Evolutionary conservation across 2,888 invertebrate genomes (phyloP), one percentile per base, ranked within the genome.

Genomic region (Abrostola triplasia): DNA sequence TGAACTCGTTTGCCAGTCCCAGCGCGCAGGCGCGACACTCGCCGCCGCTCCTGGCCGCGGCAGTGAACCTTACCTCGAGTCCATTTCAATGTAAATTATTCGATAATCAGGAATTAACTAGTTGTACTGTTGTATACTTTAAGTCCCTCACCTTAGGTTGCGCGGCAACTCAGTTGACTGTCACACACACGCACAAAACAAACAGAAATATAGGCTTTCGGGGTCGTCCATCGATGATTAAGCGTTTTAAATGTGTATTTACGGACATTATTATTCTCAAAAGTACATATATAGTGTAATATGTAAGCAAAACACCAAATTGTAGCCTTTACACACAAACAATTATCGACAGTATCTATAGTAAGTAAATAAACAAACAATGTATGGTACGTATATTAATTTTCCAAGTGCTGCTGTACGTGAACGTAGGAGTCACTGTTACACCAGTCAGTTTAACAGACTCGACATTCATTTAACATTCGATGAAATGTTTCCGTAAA

Each of bases 271-370:
- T 81, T 81, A 73, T 81, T 81, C 73, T 84, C 81, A 83, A 84
- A 84, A 83, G 65, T 78, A 65, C 76, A 88, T 86, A 88, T 84
- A 84, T 84, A 84, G 80, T 88, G 59, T 73, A 73, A 73, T 73
- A 90, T 84, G 87, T 90, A 92, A 92, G 89, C 84, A 85, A 87
- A 92, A 93, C 93, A 93, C 93, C 93, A 93, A 93, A 86, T 84
- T 76, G 86, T 92, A 92, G 92, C 90, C 90, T 92, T 90, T 84
- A 85, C 84, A 79, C 64, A 57, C 62, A 70, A 40, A 61, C 59
- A 63, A 55, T 60, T 49, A 67, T 59, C 64, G 62, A 70, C 36
- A 49, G 53, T 37, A 63, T n/a, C n/a, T n/a, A n/a, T 79, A 74
- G 71, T 76, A 76, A 64, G 59, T 76, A 70, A 59, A 79, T 70